Conservation (phyloP, 1,140 invertebrate species). For the Antheraea pernyi region DNA sequence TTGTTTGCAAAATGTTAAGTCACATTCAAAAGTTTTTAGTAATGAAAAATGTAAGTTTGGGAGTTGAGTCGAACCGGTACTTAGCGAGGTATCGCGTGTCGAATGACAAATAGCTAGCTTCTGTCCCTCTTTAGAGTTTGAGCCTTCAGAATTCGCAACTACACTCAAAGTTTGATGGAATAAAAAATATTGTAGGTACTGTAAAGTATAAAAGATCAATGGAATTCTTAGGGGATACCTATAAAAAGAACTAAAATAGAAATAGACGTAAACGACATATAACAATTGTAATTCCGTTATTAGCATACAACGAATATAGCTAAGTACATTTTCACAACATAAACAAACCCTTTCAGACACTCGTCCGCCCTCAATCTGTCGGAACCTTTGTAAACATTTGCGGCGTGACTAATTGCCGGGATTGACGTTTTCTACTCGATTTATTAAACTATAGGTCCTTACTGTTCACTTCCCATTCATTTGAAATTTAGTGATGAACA, state of each 20-base stretch:
- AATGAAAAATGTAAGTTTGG: constrained; percentile 13
- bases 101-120: constrained; percentile 10
- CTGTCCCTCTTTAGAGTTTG: constrained; percentile 7
- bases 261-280: no score
- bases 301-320: no score
- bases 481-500: not conserved
- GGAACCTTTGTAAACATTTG: not conserved
- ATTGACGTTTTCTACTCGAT: not conserved
- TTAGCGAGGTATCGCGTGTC: constrained; percentile 14
- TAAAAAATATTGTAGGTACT: not conserved
- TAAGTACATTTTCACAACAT: no score
- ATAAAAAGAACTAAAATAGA: no score
- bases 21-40: constrained; percentile 9
- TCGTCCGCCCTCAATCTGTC: not conserved
- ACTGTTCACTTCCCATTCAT: not conserved
- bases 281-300: no score
- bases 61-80: constrained; percentile 6
- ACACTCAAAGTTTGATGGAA: constrained; percentile 11
- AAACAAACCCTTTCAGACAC: no score
- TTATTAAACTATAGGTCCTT: not conserved
- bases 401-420: constrained; percentile 1
- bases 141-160: constrained; percentile 8
- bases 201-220: not conserved
- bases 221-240: not conserved
- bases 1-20: not conserved